Percentiles rank a stretch among this genome's conserved stretches.
These are phyloP conservation scores for Carassius gibelio DNA, from an alignment of 2,113 vertebrate genomes.

Conservation along the genomic window DNA sequence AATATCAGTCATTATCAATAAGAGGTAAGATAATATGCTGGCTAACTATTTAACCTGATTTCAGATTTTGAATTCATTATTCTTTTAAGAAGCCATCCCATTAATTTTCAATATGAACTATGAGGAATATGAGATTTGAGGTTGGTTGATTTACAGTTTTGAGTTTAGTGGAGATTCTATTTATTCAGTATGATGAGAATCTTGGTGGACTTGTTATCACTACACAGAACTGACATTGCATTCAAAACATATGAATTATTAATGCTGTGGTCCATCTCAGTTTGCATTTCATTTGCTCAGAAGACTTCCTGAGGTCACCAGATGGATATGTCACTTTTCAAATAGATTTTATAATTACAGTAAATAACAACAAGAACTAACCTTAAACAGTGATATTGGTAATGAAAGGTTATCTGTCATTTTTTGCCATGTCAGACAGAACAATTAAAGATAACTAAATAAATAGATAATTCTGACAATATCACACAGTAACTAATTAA, in stretches of 20 bases:
- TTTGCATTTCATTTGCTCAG: not conserved
- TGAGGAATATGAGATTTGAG: not conserved
- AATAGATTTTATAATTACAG: not conserved
- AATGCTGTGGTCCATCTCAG: not conserved
- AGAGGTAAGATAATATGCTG: too few species aligned
- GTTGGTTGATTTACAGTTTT: not conserved
- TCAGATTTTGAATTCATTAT: not conserved
- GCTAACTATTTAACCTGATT: not conserved
- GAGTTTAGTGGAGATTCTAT: not conserved
- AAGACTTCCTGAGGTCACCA: not conserved
- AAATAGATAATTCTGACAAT: not conserved
- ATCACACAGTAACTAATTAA: not conserved
- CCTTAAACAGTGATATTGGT: not conserved
- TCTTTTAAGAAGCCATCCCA: not conserved
- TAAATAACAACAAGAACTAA: not conserved
- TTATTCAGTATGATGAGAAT: not conserved
- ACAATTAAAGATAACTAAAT: not conserved
- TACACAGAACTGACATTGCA: not conserved
- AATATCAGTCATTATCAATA: not conserved
- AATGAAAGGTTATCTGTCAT: not conserved
- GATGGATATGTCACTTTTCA: not conserved
- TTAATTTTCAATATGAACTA: not conserved
- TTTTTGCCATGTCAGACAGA: not conserved
- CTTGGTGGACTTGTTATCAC: not conserved
- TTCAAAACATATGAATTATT: conserved; percentile 17